Percentiles rank a stretch among this genome's conserved stretches.
phyloP scores from a whole-genome alignment of 2,888 invertebrate genomes.

The Anthoptus insignis region DNA sequence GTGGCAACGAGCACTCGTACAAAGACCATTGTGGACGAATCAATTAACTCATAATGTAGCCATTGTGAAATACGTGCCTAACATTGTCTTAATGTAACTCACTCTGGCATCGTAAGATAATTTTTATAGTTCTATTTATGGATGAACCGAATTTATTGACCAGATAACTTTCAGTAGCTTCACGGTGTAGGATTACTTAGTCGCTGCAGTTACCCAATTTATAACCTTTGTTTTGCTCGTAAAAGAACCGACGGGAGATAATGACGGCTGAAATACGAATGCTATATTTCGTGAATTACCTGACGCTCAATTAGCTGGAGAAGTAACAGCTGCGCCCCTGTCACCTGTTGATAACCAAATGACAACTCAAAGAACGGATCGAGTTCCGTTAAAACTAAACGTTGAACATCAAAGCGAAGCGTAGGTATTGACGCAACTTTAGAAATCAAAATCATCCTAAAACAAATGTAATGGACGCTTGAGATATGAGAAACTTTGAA shows the following conservation, averaged over 20 bases:
- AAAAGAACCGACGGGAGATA: conserved; percentile 47
- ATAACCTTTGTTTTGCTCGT: conserved; percentile 64
- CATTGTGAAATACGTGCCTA: conserved; percentile 79
- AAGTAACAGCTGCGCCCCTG: conserved; percentile 57
- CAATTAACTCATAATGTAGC: conserved; percentile 84
- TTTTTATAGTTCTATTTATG: conserved; percentile 85
- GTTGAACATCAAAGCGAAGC: conserved; percentile 74
- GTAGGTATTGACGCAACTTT: conserved; percentile 66
- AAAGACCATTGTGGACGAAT: conserved; percentile 83
- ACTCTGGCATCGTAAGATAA: conserved; percentile 79
- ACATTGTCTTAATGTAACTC: conserved; percentile 85
- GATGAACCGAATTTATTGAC: conserved; percentile 76
- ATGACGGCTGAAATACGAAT: conserved; percentile 38
- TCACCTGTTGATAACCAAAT: conserved; percentile 68
- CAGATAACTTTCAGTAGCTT: conserved; percentile 80
- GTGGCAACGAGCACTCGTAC: conserved; percentile 70
- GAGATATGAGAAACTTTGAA: conserved; percentile 79
- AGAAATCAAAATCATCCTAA: conserved; percentile 65
- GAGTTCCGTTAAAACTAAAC: conserved; percentile 68
- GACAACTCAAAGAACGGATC: conserved; percentile 58
- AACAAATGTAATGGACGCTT: conserved; percentile 69
- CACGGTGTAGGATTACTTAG: conserved; percentile 72
- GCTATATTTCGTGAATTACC: conserved; percentile 50
- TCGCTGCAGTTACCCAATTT: conserved; percentile 57
- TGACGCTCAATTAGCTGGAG: conserved; percentile 53